Percentiles rank a stretch among this genome's conserved stretches.
Conservation (phyloP, 2,797 vertebrate species). For the Notolepis coatsorum region DNA sequence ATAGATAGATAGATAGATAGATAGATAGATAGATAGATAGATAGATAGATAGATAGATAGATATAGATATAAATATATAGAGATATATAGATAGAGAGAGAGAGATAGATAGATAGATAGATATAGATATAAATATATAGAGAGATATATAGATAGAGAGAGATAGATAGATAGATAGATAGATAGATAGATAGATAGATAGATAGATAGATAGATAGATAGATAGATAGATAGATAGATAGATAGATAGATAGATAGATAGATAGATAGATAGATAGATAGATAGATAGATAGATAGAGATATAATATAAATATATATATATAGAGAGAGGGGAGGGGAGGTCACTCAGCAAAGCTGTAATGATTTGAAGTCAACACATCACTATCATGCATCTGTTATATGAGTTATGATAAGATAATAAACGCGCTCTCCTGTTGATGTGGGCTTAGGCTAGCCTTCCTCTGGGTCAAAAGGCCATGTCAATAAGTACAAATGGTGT, state of each 20-base stretch:
- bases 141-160: neutral
- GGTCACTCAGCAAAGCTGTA: neutral
- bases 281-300: neutral
- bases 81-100: too few species aligned
- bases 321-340: neutral
- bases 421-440: neutral
- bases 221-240: neutral
- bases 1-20: neutral
- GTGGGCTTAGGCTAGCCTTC: slow-evolving; percentile 12
- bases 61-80: too few species aligned
- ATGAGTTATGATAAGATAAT: slow-evolving; percentile 28
- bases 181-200: neutral
- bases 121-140: neutral
- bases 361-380: slow-evolving; percentile 24
- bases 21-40: neutral
- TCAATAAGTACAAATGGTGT: slow-evolving; percentile 29
- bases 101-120: neutral
- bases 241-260: neutral
- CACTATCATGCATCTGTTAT: slow-evolving; percentile 31
- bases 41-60: neutral
- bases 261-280: neutral
- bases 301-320: neutral
- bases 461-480: slow-evolving; percentile 31
- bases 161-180: slow-evolving; percentile 84
- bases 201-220: neutral